Percentiles rank a stretch among this genome's conserved stretches.
phyloP scores from a whole-genome alignment of 2,888 invertebrate species.

The Chouioia cunea region DNA sequence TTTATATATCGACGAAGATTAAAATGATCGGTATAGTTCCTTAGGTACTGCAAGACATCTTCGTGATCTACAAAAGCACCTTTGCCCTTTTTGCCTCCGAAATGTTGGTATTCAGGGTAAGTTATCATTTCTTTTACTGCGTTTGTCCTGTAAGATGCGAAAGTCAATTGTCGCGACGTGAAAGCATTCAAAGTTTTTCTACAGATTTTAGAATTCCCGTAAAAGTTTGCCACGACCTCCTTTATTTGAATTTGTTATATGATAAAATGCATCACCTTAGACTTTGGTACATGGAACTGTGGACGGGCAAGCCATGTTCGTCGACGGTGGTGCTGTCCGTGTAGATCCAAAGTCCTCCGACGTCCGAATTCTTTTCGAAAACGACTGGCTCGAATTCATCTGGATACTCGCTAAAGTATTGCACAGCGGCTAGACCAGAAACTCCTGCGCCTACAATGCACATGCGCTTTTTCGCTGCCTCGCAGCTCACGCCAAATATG shows the following conservation, averaged over 20 bases:
- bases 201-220: too few species aligned
- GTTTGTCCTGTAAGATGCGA: conserved; percentile 74
- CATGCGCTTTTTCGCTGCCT: conserved; percentile 55
- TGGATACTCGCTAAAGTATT: conserved; percentile 72
- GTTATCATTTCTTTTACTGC: conserved; percentile 86
- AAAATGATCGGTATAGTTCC: conserved; percentile 75
- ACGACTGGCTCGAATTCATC: conserved; percentile 72
- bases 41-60: conserved; percentile 78
- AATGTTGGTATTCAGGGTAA: conserved; percentile 78
- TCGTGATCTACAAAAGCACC: conserved; percentile 77
- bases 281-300: conserved; percentile 82
- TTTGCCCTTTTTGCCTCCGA: conserved; percentile 67
- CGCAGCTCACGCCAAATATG: too few species aligned
- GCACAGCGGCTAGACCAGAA: conserved; percentile 74
- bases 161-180: too few species aligned
- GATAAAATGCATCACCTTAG: too few species aligned
- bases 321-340: conserved; percentile 76
- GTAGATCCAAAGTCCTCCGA: conserved; percentile 89
- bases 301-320: conserved; percentile 77
- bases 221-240: too few species aligned
- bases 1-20: conserved; percentile 73
- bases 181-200: too few species aligned
- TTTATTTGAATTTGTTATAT: too few species aligned
- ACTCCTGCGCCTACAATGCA: conserved; percentile 84
- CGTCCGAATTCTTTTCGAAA: conserved; percentile 77